Conservation (phyloP, 1,140 invertebrate genomes). For the Hyphantria cunea region DNA sequence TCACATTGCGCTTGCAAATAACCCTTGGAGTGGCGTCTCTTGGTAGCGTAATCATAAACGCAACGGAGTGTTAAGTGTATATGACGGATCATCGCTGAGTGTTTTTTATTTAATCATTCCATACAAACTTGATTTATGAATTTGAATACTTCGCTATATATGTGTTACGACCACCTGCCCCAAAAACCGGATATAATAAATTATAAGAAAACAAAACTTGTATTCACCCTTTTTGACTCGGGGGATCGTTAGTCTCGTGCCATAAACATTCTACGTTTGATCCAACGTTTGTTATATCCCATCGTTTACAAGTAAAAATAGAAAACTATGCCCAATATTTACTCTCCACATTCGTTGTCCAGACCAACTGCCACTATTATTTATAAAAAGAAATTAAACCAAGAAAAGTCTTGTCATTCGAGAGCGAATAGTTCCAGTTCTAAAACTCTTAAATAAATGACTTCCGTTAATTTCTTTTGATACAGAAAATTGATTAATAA, state of each 20-base stretch:
- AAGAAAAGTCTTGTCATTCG: no score
- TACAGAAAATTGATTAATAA: slow-evolving; percentile 61
- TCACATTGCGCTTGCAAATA: no score
- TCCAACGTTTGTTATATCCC: slow-evolving; percentile 24
- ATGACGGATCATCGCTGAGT: slow-evolving; percentile 13
- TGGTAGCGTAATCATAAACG: not conserved
- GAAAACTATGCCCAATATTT: slow-evolving; percentile 10
- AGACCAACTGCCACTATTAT: not conserved
- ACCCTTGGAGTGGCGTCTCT: no score
- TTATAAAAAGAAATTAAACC: not conserved
- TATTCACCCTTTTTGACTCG: slow-evolving; percentile 53
- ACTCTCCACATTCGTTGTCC: not conserved
- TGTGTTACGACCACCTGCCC: slow-evolving; percentile 58
- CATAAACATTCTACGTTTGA: slow-evolving; percentile 25
- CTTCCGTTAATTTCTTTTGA: slow-evolving; percentile 43
- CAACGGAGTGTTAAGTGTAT: slow-evolving; percentile 20
- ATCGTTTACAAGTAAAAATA: slow-evolving; percentile 1
- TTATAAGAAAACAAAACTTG: slow-evolving; percentile 64
- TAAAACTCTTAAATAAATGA: slow-evolving; percentile 31
- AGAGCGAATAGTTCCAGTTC: not conserved
- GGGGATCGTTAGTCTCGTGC: slow-evolving; percentile 65
- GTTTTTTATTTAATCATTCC: slow-evolving; percentile 20
- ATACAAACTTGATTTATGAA: slow-evolving; percentile 31
- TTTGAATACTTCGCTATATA: slow-evolving; percentile 13
- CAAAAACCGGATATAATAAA: slow-evolving; percentile 69